Base-by-base conservation (phyloP, 2,888 invertebrate genomes). In the Erebia aethiops region DNA sequence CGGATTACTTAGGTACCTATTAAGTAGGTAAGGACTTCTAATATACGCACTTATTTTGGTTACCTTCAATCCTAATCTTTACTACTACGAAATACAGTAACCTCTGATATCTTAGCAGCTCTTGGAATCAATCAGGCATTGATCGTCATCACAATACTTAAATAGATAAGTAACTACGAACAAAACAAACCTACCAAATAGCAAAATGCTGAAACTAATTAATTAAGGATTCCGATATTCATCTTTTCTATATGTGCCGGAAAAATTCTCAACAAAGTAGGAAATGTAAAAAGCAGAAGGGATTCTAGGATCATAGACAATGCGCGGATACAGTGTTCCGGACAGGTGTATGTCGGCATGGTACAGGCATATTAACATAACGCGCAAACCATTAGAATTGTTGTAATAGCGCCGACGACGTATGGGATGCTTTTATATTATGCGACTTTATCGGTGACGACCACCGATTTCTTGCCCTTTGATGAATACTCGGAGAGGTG, bases 251-350 rank as follows among this genome's bases (percentile, higher is more conserved):
- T 56, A 46, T 43, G 43, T 57, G 8, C 43, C 60, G 65, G 65
- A 70, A 65, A 71, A 66, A 54, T 54, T 62, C 61, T 57, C 18
- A 66, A 52, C 67, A 60, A 56, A 43, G 43, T 66, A 74, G 68
- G 72, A 73, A 74, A 74, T 49, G 69, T 71, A 66, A 69, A 72
- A 72, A 69, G 52, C 51, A 73, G 67, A 74, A 65, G 60, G 56
- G 67, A 67, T 75, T 76, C 70, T 73, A 82, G 84, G 86, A 88
- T 86, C 80, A 73, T 80, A 84, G 81, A 91, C 92, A 92, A 91
- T 91, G 91, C 78, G 84, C 92, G 92, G 92, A 92, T 90, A 85
- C 81, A 73, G 79, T 80, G 88, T 89, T 89, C 91, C 92, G 91
- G 89, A 87, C 90, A 90, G 90, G 88, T 91, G 90, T 78, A 74